A percentile compares a stretch with the other conserved stretches of the same genome.
phyloP scores from a whole-genome alignment of 2,888 invertebrate genomes.

The Smittia aterrima region DNA sequence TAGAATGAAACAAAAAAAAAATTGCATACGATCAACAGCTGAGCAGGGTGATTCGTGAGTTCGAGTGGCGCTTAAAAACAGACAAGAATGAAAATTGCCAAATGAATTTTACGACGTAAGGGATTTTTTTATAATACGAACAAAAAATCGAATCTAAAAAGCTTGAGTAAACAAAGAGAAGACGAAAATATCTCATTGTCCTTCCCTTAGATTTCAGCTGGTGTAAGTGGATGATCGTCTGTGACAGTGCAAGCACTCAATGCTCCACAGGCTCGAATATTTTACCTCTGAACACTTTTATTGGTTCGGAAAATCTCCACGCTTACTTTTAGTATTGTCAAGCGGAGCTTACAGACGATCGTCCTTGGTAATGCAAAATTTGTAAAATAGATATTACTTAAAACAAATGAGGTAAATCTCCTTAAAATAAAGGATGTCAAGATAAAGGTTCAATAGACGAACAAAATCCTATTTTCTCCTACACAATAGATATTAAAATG shows the following conservation, averaged over 20 bases:
- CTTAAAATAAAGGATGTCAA: conserved; percentile 1
- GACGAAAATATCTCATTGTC: background rate
- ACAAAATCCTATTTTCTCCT: conserved; percentile 1
- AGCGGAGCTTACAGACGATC: background rate
- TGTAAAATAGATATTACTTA: conserved; percentile 14
- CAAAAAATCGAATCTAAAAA: background rate
- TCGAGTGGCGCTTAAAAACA: background rate
- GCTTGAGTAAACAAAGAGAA: background rate
- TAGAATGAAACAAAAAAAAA: background rate
- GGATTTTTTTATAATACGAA: background rate
- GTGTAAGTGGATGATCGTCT: background rate
- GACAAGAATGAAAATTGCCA: conserved; percentile 12
- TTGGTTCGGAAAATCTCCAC: conserved; percentile 1
- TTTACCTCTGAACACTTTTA: background rate
- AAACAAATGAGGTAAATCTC: background rate
- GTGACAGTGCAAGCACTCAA: background rate
- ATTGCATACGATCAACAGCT: background rate
- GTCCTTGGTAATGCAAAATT: background rate
- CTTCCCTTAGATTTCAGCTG: background rate
- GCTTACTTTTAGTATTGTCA: too few species aligned
- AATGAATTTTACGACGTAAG: conserved; percentile 11
- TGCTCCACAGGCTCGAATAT: background rate
- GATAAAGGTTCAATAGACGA: conserved; percentile 21
- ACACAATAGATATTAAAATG: conserved; percentile 4
- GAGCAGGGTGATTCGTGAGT: background rate